Evolutionary conservation across 2,888 invertebrate species (phyloP).

Genomic region (Callyntrura sp.): DNA sequence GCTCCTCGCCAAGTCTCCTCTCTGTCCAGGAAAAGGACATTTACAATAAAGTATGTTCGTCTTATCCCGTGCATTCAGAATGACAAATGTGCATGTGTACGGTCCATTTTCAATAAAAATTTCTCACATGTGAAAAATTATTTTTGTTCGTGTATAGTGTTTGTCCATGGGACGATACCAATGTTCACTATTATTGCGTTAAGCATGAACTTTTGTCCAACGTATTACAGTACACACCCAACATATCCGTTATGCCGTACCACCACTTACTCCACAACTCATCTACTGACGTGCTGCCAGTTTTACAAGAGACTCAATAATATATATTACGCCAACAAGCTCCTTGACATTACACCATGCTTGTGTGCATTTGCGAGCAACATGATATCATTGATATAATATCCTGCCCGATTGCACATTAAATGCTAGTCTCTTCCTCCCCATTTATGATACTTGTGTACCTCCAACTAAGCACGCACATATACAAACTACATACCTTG

Average conservation of each 20-base stretch:
- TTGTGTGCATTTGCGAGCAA: conserved; percentile 17
- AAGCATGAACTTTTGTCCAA: too few species aligned
- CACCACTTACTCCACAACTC: neutral
- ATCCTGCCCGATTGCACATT: conserved; percentile 9
- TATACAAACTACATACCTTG: conserved; percentile 26
- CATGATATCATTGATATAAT: conserved; percentile 40
- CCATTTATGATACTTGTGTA: conserved; percentile 31
- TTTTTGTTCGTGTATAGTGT: neutral
- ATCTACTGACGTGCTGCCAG: neutral
- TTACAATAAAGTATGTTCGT: neutral
- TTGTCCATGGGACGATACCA: neutral
- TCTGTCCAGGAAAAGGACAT: conserved; percentile 13
- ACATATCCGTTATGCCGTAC: conserved; percentile 1
- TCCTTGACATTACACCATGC: conserved; percentile 31
- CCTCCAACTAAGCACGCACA: neutral
- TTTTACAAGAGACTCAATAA: conserved; percentile 31
- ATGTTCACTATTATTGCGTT: neutral
- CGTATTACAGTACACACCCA: conserved; percentile 24
- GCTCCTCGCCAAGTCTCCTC: conserved; percentile 27
- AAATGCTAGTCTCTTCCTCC: neutral
- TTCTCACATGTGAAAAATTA: conserved; percentile 47
- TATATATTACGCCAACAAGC: conserved; percentile 32
- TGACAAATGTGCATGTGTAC: conserved; percentile 71
- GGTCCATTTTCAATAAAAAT: conserved; percentile 68
- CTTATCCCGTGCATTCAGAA: conserved; percentile 42